These are phyloP conservation scores for Vireo griseus DNA, from an alignment of 2,797 vertebrate species.

Conservation along the genomic window DNA sequence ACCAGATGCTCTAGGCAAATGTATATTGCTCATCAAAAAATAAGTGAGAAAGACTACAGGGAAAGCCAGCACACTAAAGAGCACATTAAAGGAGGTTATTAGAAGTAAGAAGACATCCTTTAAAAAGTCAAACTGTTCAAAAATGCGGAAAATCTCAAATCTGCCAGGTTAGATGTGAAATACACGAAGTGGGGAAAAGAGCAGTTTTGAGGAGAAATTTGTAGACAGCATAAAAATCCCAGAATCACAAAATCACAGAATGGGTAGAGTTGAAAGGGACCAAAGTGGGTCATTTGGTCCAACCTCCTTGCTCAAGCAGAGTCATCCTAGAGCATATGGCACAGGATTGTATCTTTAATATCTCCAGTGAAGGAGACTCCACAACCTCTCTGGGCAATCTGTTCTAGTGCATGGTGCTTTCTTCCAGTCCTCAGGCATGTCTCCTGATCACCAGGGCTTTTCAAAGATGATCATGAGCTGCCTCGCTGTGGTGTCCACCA, in stretches of 20 bases:
- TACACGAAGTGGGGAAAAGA: not conserved
- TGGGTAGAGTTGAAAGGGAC: not conserved
- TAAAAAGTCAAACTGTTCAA: not conserved
- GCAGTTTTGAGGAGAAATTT: not conserved
- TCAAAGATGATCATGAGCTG: not conserved
- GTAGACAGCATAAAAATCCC: not conserved
- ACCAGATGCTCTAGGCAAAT: not conserved
- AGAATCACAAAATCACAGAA: not conserved
- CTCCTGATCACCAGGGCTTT: not conserved
- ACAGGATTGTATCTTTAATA: not conserved
- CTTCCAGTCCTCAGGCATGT: not conserved
- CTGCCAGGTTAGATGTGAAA: not conserved
- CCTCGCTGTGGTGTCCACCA: not conserved
- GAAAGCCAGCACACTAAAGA: not conserved
- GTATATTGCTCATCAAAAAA: not conserved
- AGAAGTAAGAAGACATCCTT: not conserved
- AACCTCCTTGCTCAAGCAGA: not conserved
- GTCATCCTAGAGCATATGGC: not conserved
- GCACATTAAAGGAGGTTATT: not conserved
- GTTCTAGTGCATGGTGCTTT: not conserved
- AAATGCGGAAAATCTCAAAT: not conserved
- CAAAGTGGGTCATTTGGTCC: not conserved
- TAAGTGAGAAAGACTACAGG: not conserved
- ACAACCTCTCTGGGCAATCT: not conserved
- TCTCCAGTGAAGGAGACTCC: not conserved